phyloP scores from a whole-genome alignment of 2,888 invertebrate species.

The Drosophila rubida region DNA sequence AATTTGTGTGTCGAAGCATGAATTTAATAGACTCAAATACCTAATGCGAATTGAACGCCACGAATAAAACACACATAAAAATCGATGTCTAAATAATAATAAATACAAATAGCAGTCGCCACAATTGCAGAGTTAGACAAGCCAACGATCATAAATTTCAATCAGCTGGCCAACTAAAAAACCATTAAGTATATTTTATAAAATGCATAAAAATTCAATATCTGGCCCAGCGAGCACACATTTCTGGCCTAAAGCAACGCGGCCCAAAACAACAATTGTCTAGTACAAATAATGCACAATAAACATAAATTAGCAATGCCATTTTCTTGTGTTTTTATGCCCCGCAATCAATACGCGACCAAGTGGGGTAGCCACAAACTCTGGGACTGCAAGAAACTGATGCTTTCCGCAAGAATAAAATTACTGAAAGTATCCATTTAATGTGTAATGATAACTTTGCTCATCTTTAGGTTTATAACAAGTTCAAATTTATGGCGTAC shows the following conservation, averaged over 20 bases:
- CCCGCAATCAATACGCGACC: not conserved
- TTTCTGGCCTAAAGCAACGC: constrained; percentile 37
- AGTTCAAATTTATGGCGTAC: no score
- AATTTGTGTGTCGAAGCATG: constrained; percentile 16
- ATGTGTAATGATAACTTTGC: no score
- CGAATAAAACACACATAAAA: constrained; percentile 45
- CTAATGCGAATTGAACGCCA: constrained; percentile 23
- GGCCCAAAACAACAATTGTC: constrained; percentile 46
- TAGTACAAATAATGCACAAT: constrained; percentile 66
- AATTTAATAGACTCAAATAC: constrained; percentile 34
- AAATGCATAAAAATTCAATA: constrained; percentile 60
- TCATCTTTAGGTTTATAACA: no score
- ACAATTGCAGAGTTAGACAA: constrained; percentile 21
- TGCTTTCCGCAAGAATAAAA: not conserved
- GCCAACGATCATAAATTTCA: constrained; percentile 69
- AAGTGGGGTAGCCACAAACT: not conserved
- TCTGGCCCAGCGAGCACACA: constrained; percentile 34
- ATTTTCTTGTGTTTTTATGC: constrained; percentile 32
- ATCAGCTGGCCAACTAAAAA: constrained; percentile 65
- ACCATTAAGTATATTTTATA: constrained; percentile 60
- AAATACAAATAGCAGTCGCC: constrained; percentile 36
- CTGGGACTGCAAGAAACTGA: not conserved
- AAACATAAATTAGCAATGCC: constrained; percentile 71
- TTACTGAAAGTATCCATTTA: no score
- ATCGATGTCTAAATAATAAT: constrained; percentile 48